A percentile compares a stretch with the other conserved stretches of the same genome.
These are phyloP conservation scores for Boloria selene DNA, from an alignment of 2,888 invertebrate genomes.

Conservation along the genomic window DNA sequence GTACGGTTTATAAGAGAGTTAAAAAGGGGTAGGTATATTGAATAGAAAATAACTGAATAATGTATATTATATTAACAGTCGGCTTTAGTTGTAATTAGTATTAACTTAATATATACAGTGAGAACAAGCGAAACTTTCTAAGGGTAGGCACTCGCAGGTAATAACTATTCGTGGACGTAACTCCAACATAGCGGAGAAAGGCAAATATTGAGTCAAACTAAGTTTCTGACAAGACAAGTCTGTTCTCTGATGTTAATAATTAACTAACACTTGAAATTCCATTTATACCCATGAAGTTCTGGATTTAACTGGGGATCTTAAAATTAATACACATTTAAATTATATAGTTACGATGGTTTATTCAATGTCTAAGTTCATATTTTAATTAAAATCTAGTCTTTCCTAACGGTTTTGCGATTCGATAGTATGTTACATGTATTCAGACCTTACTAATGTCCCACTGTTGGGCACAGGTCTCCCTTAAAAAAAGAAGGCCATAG, in stretches of 20 bases:
- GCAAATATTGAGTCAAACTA: slow-evolving; percentile 71
- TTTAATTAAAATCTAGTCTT: too few species aligned
- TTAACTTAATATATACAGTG: slow-evolving; percentile 58
- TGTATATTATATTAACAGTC: not conserved
- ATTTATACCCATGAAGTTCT: slow-evolving; percentile 18
- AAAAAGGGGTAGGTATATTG: too few species aligned
- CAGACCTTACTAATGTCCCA: too few species aligned
- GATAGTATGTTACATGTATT: too few species aligned
- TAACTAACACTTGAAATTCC: slow-evolving; percentile 48
- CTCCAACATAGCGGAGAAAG: slow-evolving; percentile 63
- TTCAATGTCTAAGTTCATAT: not conserved
- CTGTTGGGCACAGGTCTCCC: too few species aligned
- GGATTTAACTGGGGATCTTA: not conserved
- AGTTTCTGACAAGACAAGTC: slow-evolving; percentile 61
- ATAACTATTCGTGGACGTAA: slow-evolving; percentile 54
- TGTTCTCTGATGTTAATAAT: slow-evolving; percentile 66
- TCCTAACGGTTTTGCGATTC: too few species aligned
- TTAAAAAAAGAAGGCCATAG: too few species aligned
- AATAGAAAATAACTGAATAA: too few species aligned
- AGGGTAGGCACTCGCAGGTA: slow-evolving; percentile 50
- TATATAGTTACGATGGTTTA: not conserved
- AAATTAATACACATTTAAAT: slow-evolving; percentile 3
- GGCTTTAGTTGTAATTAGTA: slow-evolving; percentile 41
- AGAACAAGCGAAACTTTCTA: slow-evolving; percentile 62
- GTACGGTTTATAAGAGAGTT: too few species aligned